Base-by-base conservation (phyloP, 2,888 invertebrate genomes). In the Cremastinae sp. region DNA sequence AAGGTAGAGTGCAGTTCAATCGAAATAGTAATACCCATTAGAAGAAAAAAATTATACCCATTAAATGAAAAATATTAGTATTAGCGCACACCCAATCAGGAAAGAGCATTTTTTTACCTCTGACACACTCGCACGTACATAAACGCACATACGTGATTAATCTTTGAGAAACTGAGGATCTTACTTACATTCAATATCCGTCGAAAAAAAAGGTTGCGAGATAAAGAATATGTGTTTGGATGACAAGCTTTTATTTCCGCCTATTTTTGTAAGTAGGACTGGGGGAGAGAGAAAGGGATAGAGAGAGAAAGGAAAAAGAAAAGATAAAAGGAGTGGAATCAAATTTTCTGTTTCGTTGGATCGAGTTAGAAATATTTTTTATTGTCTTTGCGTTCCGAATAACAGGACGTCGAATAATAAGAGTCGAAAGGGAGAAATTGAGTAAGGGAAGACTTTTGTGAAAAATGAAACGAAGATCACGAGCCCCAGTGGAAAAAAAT, bases 231-330 rank as follows among this genome's bases (percentile, higher is more conserved):
- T n/a, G n/a, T 16, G 43, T 9, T 41, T 18, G 22, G 49, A 34
- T 2, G 16, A 47, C 0, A 36, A 41, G 20, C 45, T 68, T 58
- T 16, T 64, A 58, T 68, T 68, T 51, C 45, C 51, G 28, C 12
- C 68, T 68, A 72, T 72, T 75, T 75, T 75, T 75, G 41, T 69
- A 73, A 76, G 51, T 22, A 45, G 54, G 53, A 43, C 34, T 22
- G 8, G 22, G 16, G 16, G 20, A 7, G 28, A 41, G 22, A 9
- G 9, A 16, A 22, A 22, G 22, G 38, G 20, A 9, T 10, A 28
- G 51, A 12, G 0, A 47, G 41, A 28, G 2, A 49, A 20, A 38
- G 20, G 34, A 49, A 12, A 28, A 28, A 45, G 16, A 38, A 14
- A 68, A 16, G 18, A 58, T 20, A n/a, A 14, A 34, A 66, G 16